A percentile compares a stretch with the other conserved stretches of the same genome.
Conservation (phyloP, 2,888 invertebrate species). For the Drosophila percnosoma region DNA sequence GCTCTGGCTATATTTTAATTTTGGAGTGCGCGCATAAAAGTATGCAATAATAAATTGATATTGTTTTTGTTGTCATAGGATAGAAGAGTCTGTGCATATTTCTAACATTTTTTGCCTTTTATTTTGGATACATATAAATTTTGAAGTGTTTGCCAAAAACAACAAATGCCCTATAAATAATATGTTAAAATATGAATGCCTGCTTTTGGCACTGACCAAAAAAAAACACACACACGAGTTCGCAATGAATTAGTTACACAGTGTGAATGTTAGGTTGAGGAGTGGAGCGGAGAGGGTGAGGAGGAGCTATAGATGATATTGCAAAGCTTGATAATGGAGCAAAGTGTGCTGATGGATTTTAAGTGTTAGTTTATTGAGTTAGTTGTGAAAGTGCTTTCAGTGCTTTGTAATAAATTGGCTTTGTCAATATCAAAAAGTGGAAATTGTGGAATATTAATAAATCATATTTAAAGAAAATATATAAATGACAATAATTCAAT, state of each 20-base stretch:
- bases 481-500: background rate
- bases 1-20: constrained; percentile 51
- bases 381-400: constrained; percentile 12
- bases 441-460: background rate
- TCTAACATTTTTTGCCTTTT: background rate
- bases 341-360: constrained; percentile 14
- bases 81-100: background rate
- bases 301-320: constrained; percentile 10
- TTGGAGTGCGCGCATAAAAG: constrained; percentile 32
- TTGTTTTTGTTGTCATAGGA: constrained; percentile 9
- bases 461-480: background rate
- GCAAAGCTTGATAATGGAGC: constrained; percentile 23
- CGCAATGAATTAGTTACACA: constrained; percentile 62
- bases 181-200: constrained; percentile 61
- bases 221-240: constrained; percentile 8
- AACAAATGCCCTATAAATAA: constrained; percentile 60
- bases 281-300: background rate
- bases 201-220: constrained; percentile 54
- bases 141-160: constrained; percentile 40
- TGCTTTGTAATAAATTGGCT: constrained; percentile 8
- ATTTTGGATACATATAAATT: constrained; percentile 5
- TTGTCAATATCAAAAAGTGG: background rate
- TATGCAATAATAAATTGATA: constrained; percentile 71
- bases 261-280: constrained; percentile 26
- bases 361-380: constrained; percentile 26